These are phyloP conservation scores for Irena cyanogastra DNA, from an alignment of 2,113 vertebrate species.

Conservation along the genomic window DNA sequence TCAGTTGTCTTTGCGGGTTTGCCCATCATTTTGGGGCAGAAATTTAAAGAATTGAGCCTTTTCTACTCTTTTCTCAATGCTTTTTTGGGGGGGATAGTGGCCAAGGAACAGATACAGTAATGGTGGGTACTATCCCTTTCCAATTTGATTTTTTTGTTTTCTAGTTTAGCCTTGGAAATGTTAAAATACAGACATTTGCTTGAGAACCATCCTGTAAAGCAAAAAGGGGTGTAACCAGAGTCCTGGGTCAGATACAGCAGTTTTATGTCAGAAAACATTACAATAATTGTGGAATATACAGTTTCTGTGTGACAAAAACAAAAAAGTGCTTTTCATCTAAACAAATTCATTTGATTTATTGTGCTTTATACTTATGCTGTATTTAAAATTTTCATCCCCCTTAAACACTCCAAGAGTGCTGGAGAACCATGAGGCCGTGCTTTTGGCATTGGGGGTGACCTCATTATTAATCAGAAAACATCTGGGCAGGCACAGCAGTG, in stretches of 20 bases:
- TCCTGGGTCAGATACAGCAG: background rate
- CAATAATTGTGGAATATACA: constrained; percentile 44
- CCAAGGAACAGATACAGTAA: background rate
- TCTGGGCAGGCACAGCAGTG: constrained; percentile 1
- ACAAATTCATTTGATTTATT: constrained; percentile 57
- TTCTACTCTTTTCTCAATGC: background rate
- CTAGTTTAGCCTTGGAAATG: background rate
- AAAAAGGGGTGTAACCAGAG: background rate
- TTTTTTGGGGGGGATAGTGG: background rate
- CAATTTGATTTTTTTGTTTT: background rate
- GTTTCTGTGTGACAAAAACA: constrained; percentile 3
- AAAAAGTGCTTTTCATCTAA: constrained; percentile 50
- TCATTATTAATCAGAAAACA: constrained; percentile 59
- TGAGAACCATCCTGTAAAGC: background rate
- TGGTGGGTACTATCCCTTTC: background rate
- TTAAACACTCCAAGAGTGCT: constrained; percentile 9
- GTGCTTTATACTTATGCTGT: background rate
- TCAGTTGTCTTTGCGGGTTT: background rate
- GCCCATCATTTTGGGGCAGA: background rate
- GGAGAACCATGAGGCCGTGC: background rate
- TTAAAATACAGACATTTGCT: background rate
- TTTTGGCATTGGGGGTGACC: constrained; percentile 9
- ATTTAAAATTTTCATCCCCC: constrained; percentile 4
- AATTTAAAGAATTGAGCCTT: background rate
- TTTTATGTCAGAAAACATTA: constrained; percentile 45